phyloP scores from a whole-genome alignment of 37 sponge, comb jelly and placozoan species.

The Amphimedon queenslandica region DNA sequence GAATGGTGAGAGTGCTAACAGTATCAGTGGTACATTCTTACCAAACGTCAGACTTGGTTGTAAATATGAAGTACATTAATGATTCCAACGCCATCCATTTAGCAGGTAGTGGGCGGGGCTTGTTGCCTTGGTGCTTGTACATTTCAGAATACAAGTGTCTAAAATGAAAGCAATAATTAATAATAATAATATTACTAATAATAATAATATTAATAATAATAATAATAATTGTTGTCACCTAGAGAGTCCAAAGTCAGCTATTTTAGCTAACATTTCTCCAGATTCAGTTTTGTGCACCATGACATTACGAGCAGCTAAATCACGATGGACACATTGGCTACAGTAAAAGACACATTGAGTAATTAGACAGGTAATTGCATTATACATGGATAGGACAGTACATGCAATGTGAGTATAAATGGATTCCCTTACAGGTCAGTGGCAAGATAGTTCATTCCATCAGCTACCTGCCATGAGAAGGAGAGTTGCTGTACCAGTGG shows the following conservation, averaged over 20 bases:
- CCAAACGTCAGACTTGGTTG: constrained; percentile 77
- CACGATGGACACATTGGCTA: constrained; percentile 81
- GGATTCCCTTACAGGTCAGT: constrained; percentile 52
- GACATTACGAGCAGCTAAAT: constrained; percentile 81
- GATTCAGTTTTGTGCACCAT: constrained; percentile 45
- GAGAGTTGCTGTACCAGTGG: constrained; percentile 50
- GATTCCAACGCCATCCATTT: constrained; percentile 88
- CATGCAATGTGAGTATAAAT: too few relatives aligned
- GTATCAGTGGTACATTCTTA: too few relatives aligned
- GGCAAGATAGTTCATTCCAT: constrained; percentile 77
- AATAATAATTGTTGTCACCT: constrained; percentile 36
- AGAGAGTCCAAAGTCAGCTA: constrained; percentile 88
- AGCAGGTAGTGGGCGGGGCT: constrained; percentile 85
- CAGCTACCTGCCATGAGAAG: constrained; percentile 71
- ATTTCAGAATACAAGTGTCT: constrained; percentile 81
- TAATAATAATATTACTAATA: not conserved
- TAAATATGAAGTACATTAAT: constrained; percentile 74
- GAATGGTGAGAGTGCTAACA: not conserved
- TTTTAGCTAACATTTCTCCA: constrained; percentile 52
- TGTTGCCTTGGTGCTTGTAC: constrained; percentile 59
- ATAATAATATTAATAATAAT: too few relatives aligned
- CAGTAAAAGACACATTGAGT: not conserved
- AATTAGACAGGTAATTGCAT: not conserved
- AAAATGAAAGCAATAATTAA: not conserved
- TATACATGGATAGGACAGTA: not conserved